Base-by-base conservation (phyloP, 2,888 invertebrate species). In the Eurytoma californica region DNA sequence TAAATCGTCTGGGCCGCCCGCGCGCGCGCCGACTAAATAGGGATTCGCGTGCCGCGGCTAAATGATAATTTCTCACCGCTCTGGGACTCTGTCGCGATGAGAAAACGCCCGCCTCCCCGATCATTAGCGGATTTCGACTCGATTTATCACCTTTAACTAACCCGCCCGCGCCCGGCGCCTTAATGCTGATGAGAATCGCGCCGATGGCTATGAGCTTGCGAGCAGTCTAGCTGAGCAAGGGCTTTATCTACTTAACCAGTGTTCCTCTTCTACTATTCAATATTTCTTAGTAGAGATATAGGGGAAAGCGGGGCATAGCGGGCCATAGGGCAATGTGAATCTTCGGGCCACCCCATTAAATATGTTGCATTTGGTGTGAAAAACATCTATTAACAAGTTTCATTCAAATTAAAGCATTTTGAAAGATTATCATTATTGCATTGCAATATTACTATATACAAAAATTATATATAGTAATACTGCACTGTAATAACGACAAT, bases 1-100 rank as follows among this genome's bases (percentile, higher is more conserved):
- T 87, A 86, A 88, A 86, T 87, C 85, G 83, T 85, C 84, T 82
- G 61, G 24, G 4, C 12, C 65, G 51, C 24, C 24, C 72, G 60
- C 65, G 51, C 24, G 1, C 72, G 60, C 68, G 68, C 61, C 53
- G 30, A 14, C 70, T 70, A 72, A 70, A 70, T 70, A 70, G 70
- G 70, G 57, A 72, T 77, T 70, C 65, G 77, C 77, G 76, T 76
- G 76, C 53, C 69, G 47, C 39, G 69, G 63, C 69, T 69, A 76
- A 76, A 76, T 76, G 69, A 69, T 76, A 76, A 76, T 76, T 76
- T 76, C 69, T 76, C 69, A 58, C 51, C 67, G 65, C 75, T 57
- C 51, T 51, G 75, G 67, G 67, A 67, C 65, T 28, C 39, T 49
- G 57, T 61, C 53, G 60, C 76, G 66, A 60, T 61, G 76, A 76